phyloP scores from a whole-genome alignment of 2,113 vertebrate genomes.

The Brachirus orientalis region DNA sequence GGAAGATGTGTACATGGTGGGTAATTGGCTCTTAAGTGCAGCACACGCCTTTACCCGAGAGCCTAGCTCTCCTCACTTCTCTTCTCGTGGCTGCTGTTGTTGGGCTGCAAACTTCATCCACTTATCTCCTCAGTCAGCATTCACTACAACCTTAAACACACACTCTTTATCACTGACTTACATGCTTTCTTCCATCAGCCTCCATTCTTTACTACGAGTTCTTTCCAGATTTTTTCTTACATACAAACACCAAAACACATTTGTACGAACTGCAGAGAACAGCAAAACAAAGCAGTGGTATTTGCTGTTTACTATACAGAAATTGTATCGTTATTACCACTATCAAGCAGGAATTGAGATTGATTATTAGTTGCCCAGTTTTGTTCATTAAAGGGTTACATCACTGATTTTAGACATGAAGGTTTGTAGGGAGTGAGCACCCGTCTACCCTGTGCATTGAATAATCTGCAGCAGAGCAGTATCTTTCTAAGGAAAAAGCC shows the following conservation, averaged over 20 bases:
- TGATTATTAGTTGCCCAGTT: no score
- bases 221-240: not conserved
- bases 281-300: not conserved
- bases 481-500: no score
- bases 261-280: not conserved
- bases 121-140: conserved; percentile 69
- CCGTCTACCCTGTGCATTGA: no score
- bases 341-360: not conserved
- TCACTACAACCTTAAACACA: conserved; percentile 70
- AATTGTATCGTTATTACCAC: not conserved
- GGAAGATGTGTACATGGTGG: conserved; percentile 73
- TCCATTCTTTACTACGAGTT: conserved; percentile 10
- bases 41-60: conserved; percentile 73
- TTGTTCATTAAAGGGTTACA: no score
- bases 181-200: conserved; percentile 40
- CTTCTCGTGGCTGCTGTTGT: conserved; percentile 68
- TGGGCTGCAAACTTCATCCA: conserved; percentile 67
- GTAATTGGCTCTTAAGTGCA: conserved; percentile 83
- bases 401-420: not conserved
- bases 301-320: not conserved
- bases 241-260: conserved; percentile 7
- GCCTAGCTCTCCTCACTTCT: conserved; percentile 51
- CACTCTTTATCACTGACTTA: conserved; percentile 51
- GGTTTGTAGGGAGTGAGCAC: not conserved
- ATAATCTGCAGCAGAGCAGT: no score